Base-by-base conservation (phyloP, 2,888 invertebrate genomes). In the Acheta domesticus region DNA sequence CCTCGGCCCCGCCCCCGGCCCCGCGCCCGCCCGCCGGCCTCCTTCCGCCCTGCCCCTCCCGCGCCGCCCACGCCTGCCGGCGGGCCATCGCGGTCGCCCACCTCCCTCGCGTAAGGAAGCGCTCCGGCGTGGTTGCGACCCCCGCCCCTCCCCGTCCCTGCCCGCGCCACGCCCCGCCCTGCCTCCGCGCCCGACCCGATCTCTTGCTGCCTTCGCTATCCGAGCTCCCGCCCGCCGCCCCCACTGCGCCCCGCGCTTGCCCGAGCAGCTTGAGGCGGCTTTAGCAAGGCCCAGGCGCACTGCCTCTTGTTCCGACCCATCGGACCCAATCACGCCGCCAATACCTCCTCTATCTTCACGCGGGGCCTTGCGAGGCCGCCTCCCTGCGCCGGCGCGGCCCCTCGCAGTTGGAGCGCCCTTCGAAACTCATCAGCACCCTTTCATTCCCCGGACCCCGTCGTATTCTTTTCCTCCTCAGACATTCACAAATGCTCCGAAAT, bases 271-370 rank as follows among this genome's bases (percentile, higher is more conserved):
- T 62, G 62, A 62, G 62, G n/a, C 62, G n/a, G 62, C 62, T 62
- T 62, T 62, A n/a, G 62, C 62, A 5, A 62, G 62, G 16, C 36
- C 36, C 36, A 8, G 36, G 62, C 62, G 62, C 62, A 36, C 62
- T 62, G 16, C 62, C 62, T 62, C 62, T n/a, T 14, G 62, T 62
- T 62, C 62, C 62, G 62, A 19, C 62, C 62, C 62, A 62, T 62
- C 62, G 62, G 62, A 62, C 62, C n/a, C 62, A 62, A 62, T 62
- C 62, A n/a, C 62, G n/a, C 16, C 14, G 62, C 62, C 62, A 62
- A 62, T 62, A 62, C 62, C 62, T 62, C 36, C 36, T 62, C 62
- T 62, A n/a, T 62, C 62, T 62, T 62, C 62, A 62, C 62, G 62
- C 14, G 62, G 8, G 36, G 36, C 36, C 62, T 19, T 62, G 62